phyloP scores from a whole-genome alignment of 2,113 vertebrate species.

The Mixornis gularis region DNA sequence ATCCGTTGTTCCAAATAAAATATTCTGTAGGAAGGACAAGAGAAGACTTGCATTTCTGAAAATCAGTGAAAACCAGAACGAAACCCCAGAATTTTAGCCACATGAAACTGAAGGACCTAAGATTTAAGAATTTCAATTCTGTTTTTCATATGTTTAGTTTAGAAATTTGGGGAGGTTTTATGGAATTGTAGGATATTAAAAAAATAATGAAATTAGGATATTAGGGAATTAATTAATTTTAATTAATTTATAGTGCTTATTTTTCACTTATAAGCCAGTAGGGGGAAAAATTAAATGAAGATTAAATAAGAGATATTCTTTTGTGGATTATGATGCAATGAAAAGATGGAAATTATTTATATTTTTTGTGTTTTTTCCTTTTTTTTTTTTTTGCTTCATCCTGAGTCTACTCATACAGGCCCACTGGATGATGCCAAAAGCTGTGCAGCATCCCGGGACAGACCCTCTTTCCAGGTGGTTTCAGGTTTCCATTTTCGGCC shows the following conservation, averaged over 20 bases:
- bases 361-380: not conserved
- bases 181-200: not conserved
- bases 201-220: not conserved
- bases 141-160: not conserved
- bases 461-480: not conserved
- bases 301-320: not conserved
- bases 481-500: not conserved
- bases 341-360: not conserved
- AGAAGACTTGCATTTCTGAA: not conserved
- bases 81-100: not conserved
- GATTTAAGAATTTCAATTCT: not conserved
- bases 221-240: not conserved
- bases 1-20: not conserved
- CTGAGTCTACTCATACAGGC: not conserved
- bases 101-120: not conserved
- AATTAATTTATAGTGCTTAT: conserved; percentile 4
- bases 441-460: fast-evolving
- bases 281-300: not conserved
- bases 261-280: not conserved
- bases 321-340: not conserved
- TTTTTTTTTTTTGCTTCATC: not conserved
- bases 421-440: not conserved
- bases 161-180: not conserved
- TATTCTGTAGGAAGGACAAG: not conserved
- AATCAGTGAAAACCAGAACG: not conserved